phyloP scores from a whole-genome alignment of 2,797 vertebrate species.

The Lepus oiostolus region DNA sequence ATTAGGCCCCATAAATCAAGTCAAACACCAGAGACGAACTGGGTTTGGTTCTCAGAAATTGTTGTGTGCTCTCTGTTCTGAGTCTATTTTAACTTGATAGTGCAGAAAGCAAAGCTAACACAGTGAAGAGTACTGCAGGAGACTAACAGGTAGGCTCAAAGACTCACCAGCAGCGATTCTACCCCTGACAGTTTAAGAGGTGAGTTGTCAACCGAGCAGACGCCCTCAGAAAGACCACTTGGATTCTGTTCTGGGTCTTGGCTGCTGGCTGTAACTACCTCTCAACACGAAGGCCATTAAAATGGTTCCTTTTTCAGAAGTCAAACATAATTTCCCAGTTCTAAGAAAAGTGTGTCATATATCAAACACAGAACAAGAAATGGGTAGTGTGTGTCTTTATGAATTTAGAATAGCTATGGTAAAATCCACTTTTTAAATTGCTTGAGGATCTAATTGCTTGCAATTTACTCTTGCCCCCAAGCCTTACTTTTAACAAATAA shows the following conservation, averaged over 20 bases:
- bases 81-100: slow-evolving; percentile 1
- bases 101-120: slow-evolving; percentile 1
- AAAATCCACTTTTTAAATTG: background rate
- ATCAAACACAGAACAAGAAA: background rate
- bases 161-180: background rate
- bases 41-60: background rate
- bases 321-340: background rate
- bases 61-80: slow-evolving; percentile 42
- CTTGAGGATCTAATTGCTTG: background rate
- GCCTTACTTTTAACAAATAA: background rate
- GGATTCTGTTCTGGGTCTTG: background rate
- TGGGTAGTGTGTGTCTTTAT: background rate
- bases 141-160: background rate
- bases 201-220: background rate
- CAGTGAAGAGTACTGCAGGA: background rate
- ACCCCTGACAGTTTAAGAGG: background rate
- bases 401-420: slow-evolving; percentile 25
- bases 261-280: background rate
- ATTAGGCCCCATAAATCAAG: background rate
- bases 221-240: background rate
- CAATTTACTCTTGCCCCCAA: background rate
- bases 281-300: background rate
- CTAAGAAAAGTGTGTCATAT: background rate
- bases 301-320: background rate
- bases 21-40: background rate